Base-by-base conservation (phyloP, 2,113 vertebrate species). In the Cyanoramphus novaezelandiae region DNA sequence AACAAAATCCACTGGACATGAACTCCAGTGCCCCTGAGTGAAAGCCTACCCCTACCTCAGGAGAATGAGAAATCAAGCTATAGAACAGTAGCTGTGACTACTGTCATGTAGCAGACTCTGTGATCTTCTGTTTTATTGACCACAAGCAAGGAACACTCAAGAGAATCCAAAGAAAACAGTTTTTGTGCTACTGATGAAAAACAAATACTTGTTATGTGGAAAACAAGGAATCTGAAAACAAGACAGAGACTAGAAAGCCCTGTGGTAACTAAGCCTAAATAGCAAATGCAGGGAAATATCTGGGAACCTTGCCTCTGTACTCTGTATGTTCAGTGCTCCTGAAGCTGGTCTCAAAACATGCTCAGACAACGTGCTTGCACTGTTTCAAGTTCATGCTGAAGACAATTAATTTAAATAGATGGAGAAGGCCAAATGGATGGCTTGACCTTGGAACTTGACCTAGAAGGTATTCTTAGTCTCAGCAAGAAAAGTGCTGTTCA, bases 381-480 rank as follows among this genome's bases (percentile, higher is more conserved):
- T 5, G 44, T 67, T 80, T 90, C 78, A 78, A 35, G 37, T 82
- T 72, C 87, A 31, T 87, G 59, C 46, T 82, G 83, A 82, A 79
- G 89, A 77, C 20, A 29, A 71, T 82, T 65, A 68, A 82, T 80
- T 95, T 33, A 33, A 21, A 37, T 3, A 68, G 68, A 62, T 13
- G 37, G 37, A 59, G 46, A 78, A 64, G 33, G 64, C 44, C 69
- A 88, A 83, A 86, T 20, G 70, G 82, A 47, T 60, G 72, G 55
- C 86, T 64, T 84, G 81, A 94, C 91, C 93, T 83, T 94, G 70
- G 79, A 95, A 82, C 28, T 70, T 78, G 77, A 76, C 88, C 86
- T 90, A 85, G 59, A 95, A 82, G 41, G 49, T 60, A 47, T 90
- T 77, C 39, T 63, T 82, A 62, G 24, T 27, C 24, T 82, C 35